phyloP scores from a whole-genome alignment of 2,113 vertebrate species.

The Stercorarius parasiticus region DNA sequence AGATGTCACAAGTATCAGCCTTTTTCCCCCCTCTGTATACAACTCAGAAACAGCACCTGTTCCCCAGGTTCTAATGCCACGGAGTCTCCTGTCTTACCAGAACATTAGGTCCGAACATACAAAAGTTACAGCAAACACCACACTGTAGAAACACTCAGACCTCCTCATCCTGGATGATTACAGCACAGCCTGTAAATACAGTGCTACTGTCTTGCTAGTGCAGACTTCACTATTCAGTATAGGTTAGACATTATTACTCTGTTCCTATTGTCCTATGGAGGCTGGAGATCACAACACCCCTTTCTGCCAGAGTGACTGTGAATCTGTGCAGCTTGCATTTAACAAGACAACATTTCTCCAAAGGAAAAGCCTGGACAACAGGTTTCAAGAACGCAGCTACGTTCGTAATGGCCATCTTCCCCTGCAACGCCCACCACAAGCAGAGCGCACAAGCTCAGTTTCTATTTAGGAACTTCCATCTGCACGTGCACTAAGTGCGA shows the following conservation, averaged over 20 bases:
- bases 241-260: not conserved
- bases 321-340: not conserved
- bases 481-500: not conserved
- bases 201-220: not conserved
- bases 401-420: not conserved
- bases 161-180: not conserved
- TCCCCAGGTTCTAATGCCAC: not conserved
- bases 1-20: not conserved
- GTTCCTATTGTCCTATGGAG: not conserved
- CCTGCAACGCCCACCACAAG: not conserved
- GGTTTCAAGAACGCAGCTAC: not conserved
- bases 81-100: not conserved
- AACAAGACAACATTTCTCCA: not conserved
- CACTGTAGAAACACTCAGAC: not conserved
- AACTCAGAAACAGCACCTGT: not conserved
- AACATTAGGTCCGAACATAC: not conserved
- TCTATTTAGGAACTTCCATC: not conserved
- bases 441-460: rapidly evolving
- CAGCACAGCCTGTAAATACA: not conserved
- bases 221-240: not conserved
- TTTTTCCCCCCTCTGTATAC: not conserved
- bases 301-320: not conserved
- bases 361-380: not conserved
- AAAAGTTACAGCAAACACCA: not conserved
- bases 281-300: not conserved